A percentile compares a stretch with the other conserved stretches of the same genome.
Evolutionary conservation across 2,888 invertebrate species (phyloP).

Genomic region (Dorcus parallelipipedus): DNA sequence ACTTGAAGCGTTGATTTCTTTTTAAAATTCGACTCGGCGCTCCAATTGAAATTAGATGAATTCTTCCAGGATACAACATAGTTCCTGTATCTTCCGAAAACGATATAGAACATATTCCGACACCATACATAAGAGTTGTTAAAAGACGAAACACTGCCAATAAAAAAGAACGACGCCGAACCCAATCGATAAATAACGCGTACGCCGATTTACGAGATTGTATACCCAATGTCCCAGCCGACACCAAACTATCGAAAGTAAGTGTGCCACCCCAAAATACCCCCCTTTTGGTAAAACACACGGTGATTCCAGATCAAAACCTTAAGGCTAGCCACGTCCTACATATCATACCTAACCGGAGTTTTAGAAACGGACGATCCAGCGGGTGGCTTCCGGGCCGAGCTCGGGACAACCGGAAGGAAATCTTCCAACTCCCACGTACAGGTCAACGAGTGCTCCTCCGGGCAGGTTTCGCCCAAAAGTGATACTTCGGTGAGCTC

Average conservation of each 20-base stretch:
- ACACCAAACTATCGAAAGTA: constrained; percentile 93
- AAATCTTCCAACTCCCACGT: constrained; percentile 37
- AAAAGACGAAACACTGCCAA: constrained; percentile 87
- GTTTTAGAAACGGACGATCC: constrained; percentile 85
- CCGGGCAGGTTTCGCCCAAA: constrained; percentile 38
- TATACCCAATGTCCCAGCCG: constrained; percentile 94
- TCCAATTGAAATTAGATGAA: not conserved
- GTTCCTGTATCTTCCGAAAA: constrained; percentile 20
- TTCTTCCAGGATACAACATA: constrained; percentile 20
- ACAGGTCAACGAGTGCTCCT: constrained; percentile 38
- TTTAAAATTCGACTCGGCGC: not conserved
- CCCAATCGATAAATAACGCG: constrained; percentile 92
- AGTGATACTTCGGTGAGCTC: constrained; percentile 42
- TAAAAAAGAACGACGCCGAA: constrained; percentile 88
- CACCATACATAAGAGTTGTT: constrained; percentile 57
- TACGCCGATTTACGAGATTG: constrained; percentile 89
- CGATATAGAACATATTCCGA: constrained; percentile 37
- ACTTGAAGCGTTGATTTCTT: not conserved
- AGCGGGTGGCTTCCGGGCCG: constrained; percentile 82
- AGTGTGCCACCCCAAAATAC: constrained; percentile 26
- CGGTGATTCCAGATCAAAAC: constrained; percentile 79
- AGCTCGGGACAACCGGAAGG: constrained; percentile 56
- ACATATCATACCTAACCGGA: constrained; percentile 88
- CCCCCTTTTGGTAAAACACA: not conserved
- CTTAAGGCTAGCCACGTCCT: constrained; percentile 85